Evolutionary conservation across 1,140 invertebrate genomes (phyloP).

Genomic region (Condylostylus longicornis): DNA sequence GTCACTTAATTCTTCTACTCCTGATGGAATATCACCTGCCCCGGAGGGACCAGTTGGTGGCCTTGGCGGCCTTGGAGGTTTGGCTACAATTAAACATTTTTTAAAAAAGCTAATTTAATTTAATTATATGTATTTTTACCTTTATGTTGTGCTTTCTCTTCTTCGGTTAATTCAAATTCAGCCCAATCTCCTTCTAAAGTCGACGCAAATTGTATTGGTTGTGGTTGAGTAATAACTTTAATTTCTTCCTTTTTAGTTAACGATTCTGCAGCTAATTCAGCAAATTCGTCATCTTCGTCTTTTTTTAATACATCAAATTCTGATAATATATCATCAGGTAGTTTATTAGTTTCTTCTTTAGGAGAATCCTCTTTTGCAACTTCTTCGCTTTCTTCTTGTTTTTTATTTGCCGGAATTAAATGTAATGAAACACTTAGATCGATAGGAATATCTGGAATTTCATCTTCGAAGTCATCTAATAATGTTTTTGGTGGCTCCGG

Average conservation of each 20-base stretch:
- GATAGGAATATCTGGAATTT: slow-evolving; percentile 40
- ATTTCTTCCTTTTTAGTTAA: slow-evolving; percentile 39
- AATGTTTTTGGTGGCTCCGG: slow-evolving; percentile 41
- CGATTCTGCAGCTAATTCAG: slow-evolving; percentile 55
- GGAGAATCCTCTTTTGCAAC: slow-evolving; percentile 7
- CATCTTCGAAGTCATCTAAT: slow-evolving; percentile 53
- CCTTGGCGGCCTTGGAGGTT: slow-evolving; percentile 12
- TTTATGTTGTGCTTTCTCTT: slow-evolving; percentile 12
- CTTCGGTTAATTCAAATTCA: slow-evolving; percentile 37
- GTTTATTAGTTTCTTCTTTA: background rate
- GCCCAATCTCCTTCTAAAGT: slow-evolving; percentile 39
- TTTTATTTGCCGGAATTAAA: slow-evolving; percentile 35
- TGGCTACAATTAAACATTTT: slow-evolving; percentile 12
- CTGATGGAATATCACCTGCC: slow-evolving; percentile 28
- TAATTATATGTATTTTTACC: slow-evolving; percentile 8
- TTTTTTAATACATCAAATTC: slow-evolving; percentile 37
- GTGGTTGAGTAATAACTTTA: slow-evolving; percentile 17
- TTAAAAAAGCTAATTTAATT: background rate
- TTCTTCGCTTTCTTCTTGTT: slow-evolving; percentile 20
- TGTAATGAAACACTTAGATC: slow-evolving; percentile 46
- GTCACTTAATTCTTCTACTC: slow-evolving; percentile 30
- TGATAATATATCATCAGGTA: slow-evolving; percentile 16
- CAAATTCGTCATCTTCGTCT: slow-evolving; percentile 56
- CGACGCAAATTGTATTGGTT: slow-evolving; percentile 14
- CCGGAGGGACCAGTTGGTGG: slow-evolving; percentile 22